Evolutionary conservation across 2,113 vertebrate species (phyloP).

Genomic region (Taurulus bubalis): DNA sequence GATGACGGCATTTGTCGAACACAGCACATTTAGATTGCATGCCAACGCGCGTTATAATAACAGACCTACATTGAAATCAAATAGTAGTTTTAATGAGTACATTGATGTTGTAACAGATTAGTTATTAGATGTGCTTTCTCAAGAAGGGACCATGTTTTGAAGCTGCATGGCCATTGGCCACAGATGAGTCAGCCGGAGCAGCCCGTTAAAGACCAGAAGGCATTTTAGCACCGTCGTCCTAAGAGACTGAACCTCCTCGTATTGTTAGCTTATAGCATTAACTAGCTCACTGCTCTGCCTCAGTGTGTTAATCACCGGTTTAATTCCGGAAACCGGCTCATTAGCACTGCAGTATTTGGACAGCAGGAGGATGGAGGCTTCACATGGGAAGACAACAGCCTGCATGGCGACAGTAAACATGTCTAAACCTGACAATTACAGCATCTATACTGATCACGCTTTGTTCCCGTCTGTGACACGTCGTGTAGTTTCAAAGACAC

Average conservation of each 20-base stretch:
- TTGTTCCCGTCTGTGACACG: neutral
- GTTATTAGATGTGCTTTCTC: neutral
- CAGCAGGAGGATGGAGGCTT: constrained; percentile 53
- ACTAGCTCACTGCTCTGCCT: constrained; percentile 47
- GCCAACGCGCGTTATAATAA: neutral
- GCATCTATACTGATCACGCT: neutral
- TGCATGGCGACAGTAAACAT: constrained; percentile 15
- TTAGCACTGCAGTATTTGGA: constrained; percentile 72
- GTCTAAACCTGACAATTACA: constrained; percentile 6
- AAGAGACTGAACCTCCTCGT: neutral
- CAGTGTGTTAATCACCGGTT: constrained; percentile 67
- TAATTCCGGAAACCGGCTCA: constrained; percentile 71
- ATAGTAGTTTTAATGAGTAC: neutral
- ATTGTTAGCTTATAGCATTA: constrained; percentile 65
- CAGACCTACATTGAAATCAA: neutral
- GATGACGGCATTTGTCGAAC: neutral
- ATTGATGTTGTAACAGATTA: neutral
- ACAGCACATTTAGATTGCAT: neutral
- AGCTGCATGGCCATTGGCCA: neutral
- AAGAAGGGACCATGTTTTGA: neutral
- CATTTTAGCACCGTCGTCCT: neutral
- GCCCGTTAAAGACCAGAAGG: neutral
- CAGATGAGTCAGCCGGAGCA: neutral
- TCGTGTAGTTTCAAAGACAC: neutral
- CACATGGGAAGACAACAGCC: constrained; percentile 53